Conservation (phyloP, 1,140 invertebrate species). For the Palaemon carinicauda region DNA sequence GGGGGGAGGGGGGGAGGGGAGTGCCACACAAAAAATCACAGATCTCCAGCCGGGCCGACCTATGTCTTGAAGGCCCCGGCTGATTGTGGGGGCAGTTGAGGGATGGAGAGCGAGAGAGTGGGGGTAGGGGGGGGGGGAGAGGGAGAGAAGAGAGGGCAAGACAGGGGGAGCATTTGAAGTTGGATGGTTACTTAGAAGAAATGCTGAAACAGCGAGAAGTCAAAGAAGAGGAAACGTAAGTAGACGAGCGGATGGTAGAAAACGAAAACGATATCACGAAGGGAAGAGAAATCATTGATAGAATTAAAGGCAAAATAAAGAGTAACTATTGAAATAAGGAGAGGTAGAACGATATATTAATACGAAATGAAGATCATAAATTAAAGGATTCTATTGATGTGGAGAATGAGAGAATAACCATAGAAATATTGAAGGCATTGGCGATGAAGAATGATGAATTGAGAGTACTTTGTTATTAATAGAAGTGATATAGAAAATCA, state of each 20-base stretch:
- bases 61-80: conserved; percentile 27
- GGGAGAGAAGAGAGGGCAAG: neutral
- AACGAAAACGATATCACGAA: neutral
- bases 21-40: conserved; percentile 29
- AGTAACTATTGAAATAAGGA: neutral
- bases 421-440: neutral
- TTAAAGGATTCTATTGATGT: neutral
- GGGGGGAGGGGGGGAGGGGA: neutral
- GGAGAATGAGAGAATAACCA: neutral
- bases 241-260: neutral
- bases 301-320: too few relatives aligned
- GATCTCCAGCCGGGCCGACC: conserved; percentile 25
- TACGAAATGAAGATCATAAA: neutral
- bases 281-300: too few relatives aligned
- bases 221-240: neutral
- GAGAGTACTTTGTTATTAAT: too few relatives aligned
- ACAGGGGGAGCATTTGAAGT: neutral
- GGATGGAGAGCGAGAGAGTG: neutral
- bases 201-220: neutral
- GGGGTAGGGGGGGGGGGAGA: neutral
- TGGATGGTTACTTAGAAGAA: neutral
- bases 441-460: neutral
- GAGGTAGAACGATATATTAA: neutral
- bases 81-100: conserved; percentile 19
- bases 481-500: too few relatives aligned